Evolutionary conservation across 2,888 invertebrate species (phyloP).

Genomic region (Nomada hirtipes): DNA sequence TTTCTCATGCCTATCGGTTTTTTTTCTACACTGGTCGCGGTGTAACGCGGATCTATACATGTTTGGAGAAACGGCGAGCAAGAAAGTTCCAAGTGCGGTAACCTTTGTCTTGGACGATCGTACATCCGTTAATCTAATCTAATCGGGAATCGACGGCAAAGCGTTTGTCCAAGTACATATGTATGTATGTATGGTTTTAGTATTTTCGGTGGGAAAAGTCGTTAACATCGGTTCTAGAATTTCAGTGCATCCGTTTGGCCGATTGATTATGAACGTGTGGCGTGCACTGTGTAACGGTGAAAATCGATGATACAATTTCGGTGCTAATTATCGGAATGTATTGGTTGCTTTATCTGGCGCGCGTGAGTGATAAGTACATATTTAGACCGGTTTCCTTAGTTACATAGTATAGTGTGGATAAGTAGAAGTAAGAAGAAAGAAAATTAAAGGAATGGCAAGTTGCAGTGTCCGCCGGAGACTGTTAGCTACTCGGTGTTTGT

Average conservation of each 20-base stretch:
- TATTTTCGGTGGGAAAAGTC: background rate
- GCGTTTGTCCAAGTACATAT: constrained; percentile 10
- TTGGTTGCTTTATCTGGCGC: background rate
- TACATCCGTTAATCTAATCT: constrained; percentile 69
- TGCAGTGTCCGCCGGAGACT: too few relatives aligned
- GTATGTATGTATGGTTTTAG: background rate
- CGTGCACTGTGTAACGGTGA: too few relatives aligned
- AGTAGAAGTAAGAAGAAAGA: background rate
- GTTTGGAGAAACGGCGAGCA: constrained; percentile 12
- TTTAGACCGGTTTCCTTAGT: background rate
- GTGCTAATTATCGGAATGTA: background rate
- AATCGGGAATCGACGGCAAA: constrained; percentile 51
- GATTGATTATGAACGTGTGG: background rate
- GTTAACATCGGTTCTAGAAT: too few relatives aligned
- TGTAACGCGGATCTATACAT: background rate
- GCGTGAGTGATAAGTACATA: background rate
- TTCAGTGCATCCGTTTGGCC: background rate
- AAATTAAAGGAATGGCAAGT: background rate
- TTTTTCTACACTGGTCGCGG: background rate
- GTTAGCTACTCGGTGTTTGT: too few relatives aligned
- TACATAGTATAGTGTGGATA: background rate
- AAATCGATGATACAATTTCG: background rate
- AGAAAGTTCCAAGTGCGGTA: constrained; percentile 68
- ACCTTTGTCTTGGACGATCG: constrained; percentile 81
- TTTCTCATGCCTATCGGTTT: background rate